These are phyloP conservation scores for Cranoglanis bouderius DNA, from an alignment of 2,113 vertebrate species.

Conservation along the genomic window DNA sequence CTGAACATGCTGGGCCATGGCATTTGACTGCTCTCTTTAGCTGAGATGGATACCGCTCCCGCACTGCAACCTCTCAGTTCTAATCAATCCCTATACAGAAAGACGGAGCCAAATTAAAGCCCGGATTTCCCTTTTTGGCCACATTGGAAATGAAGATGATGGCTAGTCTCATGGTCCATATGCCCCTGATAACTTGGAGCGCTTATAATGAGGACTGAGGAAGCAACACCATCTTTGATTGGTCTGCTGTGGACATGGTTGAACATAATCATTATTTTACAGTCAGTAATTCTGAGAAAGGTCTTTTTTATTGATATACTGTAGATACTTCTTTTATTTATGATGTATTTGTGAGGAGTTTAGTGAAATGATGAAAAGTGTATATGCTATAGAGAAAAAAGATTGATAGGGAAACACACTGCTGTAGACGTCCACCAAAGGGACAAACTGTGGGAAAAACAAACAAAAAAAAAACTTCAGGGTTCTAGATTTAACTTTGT, in stretches of 20 bases:
- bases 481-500: background rate
- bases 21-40: slow-evolving; percentile 50
- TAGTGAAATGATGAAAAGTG: background rate
- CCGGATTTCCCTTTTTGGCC: slow-evolving; percentile 20
- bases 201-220: background rate
- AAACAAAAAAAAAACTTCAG: background rate
- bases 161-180: slow-evolving; percentile 9
- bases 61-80: slow-evolving; percentile 30
- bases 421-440: background rate
- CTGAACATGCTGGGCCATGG: slow-evolving; percentile 49
- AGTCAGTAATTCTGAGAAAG: background rate
- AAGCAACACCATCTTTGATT: background rate
- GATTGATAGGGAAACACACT: background rate
- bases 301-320: background rate
- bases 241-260: background rate
- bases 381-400: background rate
- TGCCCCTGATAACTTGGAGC: background rate
- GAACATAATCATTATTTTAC: background rate
- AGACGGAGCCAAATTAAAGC: slow-evolving; percentile 30
- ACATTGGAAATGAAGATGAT: slow-evolving; percentile 11
- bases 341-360: background rate
- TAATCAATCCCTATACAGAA: slow-evolving; percentile 21
- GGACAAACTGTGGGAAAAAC: background rate
- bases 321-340: background rate
- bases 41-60: slow-evolving; percentile 24